Base-by-base conservation (phyloP, 2,113 vertebrate species). In the Trematocara marginatum region DNA sequence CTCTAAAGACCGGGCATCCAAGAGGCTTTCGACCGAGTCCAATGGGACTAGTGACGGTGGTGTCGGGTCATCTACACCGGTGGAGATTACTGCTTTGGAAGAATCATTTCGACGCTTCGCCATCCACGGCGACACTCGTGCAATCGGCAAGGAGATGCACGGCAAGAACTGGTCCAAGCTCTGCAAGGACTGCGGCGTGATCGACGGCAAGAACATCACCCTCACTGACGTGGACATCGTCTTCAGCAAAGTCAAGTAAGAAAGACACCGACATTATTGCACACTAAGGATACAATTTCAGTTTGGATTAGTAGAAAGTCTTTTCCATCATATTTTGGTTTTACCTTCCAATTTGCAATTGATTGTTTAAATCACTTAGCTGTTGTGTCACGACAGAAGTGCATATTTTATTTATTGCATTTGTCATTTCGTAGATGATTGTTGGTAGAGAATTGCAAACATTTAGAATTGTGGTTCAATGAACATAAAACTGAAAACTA, bases 151-250 rank as follows among this genome's bases (percentile, higher is more conserved):
- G 92, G 98, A 99, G 45, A 95, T 99, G 97, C 97, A 99, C 0
- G 98, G 98, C 89, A 99, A 99, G 95, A 99, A 99, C 96, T 99
- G 98, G 98, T 98, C 98, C 81, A 99, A 99, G 85, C 94, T 99
- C 78, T 99, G 98, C 93, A 97, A 97, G 88, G 98, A 99, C 94
- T 99, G 98, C 64, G 94, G 97, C 6, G 96, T 99, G 94, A 98
- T 98, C 6, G 98, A 99, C 3, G 97, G 97, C 57, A 98, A 97
- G 94, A 97, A 81, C 4, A 96, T 99, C 94, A 99, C 98, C 3
- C 95, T 97, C 92, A 99, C 98, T 1, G 98, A 99, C 23, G 98
- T 99, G 93, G 98, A 99, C 95, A 99, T 99, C 3, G 97, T 99
- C 93, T 99, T 99, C 97, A 98, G 97, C 95, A 99, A 99, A 97